Evolutionary conservation across 2,888 invertebrate genomes (phyloP), one percentile per base, ranked within the genome.

Genomic region (Drosophila tanythrix): DNA sequence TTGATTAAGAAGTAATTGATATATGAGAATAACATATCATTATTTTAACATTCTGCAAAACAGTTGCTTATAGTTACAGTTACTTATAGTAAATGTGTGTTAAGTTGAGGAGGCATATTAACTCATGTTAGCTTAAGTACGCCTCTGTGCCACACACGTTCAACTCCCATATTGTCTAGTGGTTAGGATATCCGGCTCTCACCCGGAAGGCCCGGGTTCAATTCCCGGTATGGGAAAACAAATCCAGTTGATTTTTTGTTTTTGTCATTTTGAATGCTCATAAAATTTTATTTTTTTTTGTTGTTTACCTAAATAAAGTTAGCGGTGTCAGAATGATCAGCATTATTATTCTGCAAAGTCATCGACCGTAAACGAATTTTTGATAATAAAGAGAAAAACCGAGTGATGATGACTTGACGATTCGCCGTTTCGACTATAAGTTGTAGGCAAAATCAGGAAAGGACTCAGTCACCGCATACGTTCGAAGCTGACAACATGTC

Each of bases 221-320:
- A 96, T 96, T 96, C 96, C 96, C 97, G 96, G 96, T 97, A 96
- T 97, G 96, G 97, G 96, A 96, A 93, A 31, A 1, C 21, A 21
- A 21, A 21, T 21, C 21, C 21, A 1, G 21, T 21, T 21, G 21
- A n/a, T 1, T 21, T 21, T 21, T 21, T 21, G 21, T 21, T 21
- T 21, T n/a, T n/a, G 21, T 21, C 21, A 21, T 1, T 21, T 21
- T 21, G 21, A 1, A 21, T 21, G 21, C 21, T 21, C 1, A 21
- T 21, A 21, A 21, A 21, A 21, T 35, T 13, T 35, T 13, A 13
- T 0, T 35, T 35, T 13, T 35, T 35, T 1, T 21, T 21, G 21
- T 21, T 1, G 21, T 21, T 21, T 21, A 21, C 1, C 1, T 21
- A 21, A 21, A 21, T 21, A 21, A 21, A 21, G 21, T 21, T 21